Base-by-base conservation (phyloP, 1,140 invertebrate genomes). In the Phocides pigmalion region DNA sequence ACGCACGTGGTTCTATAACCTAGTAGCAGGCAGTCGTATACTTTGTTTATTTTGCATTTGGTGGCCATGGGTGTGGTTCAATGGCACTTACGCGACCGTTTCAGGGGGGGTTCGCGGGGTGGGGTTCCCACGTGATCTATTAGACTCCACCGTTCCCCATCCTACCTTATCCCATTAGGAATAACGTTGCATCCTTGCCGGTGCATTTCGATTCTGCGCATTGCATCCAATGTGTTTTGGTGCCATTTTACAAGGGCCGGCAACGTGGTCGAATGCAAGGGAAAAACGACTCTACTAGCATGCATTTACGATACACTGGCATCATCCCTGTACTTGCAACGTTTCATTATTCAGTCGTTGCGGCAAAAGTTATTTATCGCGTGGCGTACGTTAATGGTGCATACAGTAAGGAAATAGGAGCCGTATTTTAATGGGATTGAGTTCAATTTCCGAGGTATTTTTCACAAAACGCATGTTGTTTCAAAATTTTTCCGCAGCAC, bases 61-160 rank as follows among this genome's bases (percentile, higher is more conserved):
- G 22, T 66, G 51, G 51, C 53, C 64, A 72, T 75, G 80, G 80
- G 80, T 79, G 78, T 79, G 78, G 81, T 84, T 81, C 73, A 75
- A 72, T 69, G 71, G 69, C 65, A 72, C 68, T 75, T 72, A 71
- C 64, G 68, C 39, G 61, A 64, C 16, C 50, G 63, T 70, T 41
- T 63, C 62, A 58, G 42, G 16, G 42, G 70, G 64, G 64, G 32
- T 50, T 49, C 32, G 64, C 61, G 72, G 62, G 58, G 69, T 61
- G 58, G 70, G 65, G 68, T 17, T 15, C 50, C 72, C 82, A 82
- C 80, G 79, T 87, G 78, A 81, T 79, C 37, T 72, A 73, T 79
- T 77, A 75, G 75, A 70, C 66, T 15, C 54, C 69, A 54, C 70
- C 76, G 51, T 25, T 66, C 62, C 46, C 68, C 44, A 39, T 62